A percentile compares a stretch with the other conserved stretches of the same genome.
Conservation (phyloP, 2,797 vertebrate genomes). For the Phrynocephalus guinanensis region DNA sequence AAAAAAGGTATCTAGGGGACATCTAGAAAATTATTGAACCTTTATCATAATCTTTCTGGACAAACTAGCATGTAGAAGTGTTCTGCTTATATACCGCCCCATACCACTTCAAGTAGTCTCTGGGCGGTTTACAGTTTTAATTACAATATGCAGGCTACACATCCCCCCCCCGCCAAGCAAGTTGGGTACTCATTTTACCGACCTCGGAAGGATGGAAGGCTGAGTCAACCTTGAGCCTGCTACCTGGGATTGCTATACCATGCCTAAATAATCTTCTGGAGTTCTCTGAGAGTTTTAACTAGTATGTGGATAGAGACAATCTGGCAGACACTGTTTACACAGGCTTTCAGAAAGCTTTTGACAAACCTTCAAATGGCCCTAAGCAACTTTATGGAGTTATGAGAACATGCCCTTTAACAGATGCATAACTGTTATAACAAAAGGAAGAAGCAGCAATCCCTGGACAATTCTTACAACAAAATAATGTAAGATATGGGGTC, state of each 20-base stretch:
- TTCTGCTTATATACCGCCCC: no score
- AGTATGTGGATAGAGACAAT: neutral
- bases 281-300: neutral
- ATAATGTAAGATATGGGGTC: neutral
- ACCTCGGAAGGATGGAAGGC: no score
- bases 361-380: neutral
- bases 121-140: no score
- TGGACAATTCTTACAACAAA: neutral
- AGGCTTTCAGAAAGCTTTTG: neutral
- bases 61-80: neutral
- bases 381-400: no score
- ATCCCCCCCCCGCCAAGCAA: no score
- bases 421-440: neutral
- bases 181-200: no score
- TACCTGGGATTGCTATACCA: neutral
- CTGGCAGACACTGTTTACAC: neutral
- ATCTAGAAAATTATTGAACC: neutral
- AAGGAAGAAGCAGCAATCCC: neutral
- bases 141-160: no score
- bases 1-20: neutral
- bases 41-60: neutral
- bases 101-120: no score
- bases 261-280: neutral
- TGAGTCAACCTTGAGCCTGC: no score
- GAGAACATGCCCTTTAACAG: neutral